Evolutionary conservation across 2,797 vertebrate species (phyloP).

Genomic region (Petrocephalus schoutedeni): DNA sequence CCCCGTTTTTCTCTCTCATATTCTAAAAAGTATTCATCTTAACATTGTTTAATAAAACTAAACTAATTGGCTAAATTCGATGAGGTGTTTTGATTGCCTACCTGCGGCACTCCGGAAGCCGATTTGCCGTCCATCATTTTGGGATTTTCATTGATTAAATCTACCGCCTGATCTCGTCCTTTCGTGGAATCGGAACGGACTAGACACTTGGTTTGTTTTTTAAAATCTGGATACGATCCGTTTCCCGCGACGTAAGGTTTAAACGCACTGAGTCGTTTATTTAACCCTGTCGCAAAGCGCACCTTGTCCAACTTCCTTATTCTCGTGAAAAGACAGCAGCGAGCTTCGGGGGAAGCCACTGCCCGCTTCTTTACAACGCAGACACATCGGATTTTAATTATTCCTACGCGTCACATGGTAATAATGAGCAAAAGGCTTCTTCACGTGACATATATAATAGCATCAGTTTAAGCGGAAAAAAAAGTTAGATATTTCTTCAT

Average conservation of each 20-base stretch:
- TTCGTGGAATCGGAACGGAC: not conserved
- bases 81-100: conserved; percentile 38
- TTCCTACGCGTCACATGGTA: not conserved
- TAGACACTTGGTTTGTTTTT: not conserved
- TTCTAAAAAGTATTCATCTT: no score
- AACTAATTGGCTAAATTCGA: not conserved
- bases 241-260: not conserved
- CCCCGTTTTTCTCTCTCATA: no score
- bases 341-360: not conserved
- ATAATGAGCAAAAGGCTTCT: not conserved
- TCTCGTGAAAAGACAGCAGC: not conserved
- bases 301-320: conserved; percentile 25
- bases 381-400: not conserved
- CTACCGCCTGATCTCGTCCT: not conserved
- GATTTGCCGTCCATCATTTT: conserved; percentile 36
- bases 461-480: not conserved
- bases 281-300: not conserved
- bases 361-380: not conserved
- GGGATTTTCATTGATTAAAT: conserved; percentile 1
- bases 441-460: not conserved
- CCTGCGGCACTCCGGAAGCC: conserved; percentile 52
- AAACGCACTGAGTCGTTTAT: not conserved
- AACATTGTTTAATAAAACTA: not conserved
- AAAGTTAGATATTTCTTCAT: not conserved
- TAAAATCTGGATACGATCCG: not conserved